Base-by-base conservation (phyloP, 2,797 vertebrate genomes). In the Tangara arthus region DNA sequence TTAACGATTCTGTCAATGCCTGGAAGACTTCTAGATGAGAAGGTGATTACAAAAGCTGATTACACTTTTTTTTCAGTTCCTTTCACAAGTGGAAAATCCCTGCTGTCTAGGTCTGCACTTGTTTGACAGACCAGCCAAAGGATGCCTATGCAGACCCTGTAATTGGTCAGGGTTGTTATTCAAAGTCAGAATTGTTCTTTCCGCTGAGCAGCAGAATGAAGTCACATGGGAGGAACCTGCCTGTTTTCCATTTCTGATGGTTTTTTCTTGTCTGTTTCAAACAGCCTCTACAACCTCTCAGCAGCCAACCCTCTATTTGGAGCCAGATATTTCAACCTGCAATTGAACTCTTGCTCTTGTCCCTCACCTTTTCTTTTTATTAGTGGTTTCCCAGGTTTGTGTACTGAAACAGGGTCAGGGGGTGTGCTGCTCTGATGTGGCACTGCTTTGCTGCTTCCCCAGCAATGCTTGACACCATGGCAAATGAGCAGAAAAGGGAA, bases 1-100 rank as follows among this genome's bases (percentile, higher is more conserved):
- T 97, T 95, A 97, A 94, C 91, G 57, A 95, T 95, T 91, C 95
- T 89, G 49, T 77, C 96, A 90, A 94, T 95, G 97, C 96, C 68
- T 66, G 76, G 89, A 94, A 93, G 81, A 86, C 68, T 82, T 96
- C 93, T 96, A 82, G 86, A 89, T 80, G 49, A 83, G 73, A 75
- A 97, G 53, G 59, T 80, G 75, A 72, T 96, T 95, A 76, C 65
- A 82, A 77, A 87, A 89, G 63, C 19, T n/a, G 55, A 50, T 86
- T 30, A 66, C 26, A 6, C 9, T 0, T 76, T 92, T 95, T 89
- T 69, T 53, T 35, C 3, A 49, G 92, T 85, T 69, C 59, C n/a
- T 91, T 65, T 89, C 86, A 56, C 82, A 60, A 35, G 35, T 8
- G 68, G 82, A 84, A 80, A 77, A 89, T 81, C 35, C 64, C 39